phyloP scores from a whole-genome alignment of 2,797 vertebrate genomes.

The Hoplostethus atlanticus region DNA sequence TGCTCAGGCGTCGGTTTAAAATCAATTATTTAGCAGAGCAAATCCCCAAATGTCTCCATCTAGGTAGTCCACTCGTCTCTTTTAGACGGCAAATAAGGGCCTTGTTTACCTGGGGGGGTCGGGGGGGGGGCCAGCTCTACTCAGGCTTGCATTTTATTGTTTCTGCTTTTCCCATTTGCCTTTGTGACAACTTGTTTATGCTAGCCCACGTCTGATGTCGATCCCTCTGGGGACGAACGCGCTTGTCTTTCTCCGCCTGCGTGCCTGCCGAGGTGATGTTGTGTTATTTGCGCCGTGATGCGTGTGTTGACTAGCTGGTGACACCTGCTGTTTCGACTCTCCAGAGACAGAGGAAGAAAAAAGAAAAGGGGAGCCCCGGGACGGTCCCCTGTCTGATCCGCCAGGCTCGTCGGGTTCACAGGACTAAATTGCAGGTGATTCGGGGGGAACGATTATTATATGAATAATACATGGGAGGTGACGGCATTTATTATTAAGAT shows the following conservation, averaged over 20 bases:
- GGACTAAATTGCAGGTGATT: conserved; percentile 44
- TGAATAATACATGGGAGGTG: conserved; percentile 64
- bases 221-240: conserved; percentile 31
- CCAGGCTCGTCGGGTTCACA: conserved; percentile 60
- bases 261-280: conserved; percentile 32
- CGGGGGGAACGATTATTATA: conserved; percentile 40
- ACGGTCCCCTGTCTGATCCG: conserved; percentile 14
- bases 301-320: conserved; percentile 39
- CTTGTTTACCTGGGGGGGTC: conserved; percentile 29
- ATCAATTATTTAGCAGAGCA: conserved; percentile 20
- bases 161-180: neutral
- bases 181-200: neutral
- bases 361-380: too few relatives aligned
- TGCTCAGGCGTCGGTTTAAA: conserved; percentile 11
- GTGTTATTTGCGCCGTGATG: conserved; percentile 44
- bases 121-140: conserved; percentile 25
- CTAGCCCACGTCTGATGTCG: conserved; percentile 22
- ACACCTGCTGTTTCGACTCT: conserved; percentile 39
- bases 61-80: neutral
- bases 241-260: conserved; percentile 21
- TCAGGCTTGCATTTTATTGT: neutral
- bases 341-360: conserved; percentile 21
- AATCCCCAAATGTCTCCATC: conserved; percentile 17
- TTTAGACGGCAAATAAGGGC: conserved; percentile 5
- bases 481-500: conserved; percentile 45